These are phyloP conservation scores for Ceratoteleas bidentatus DNA, from an alignment of 1,140 invertebrate genomes.

Conservation along the genomic window DNA sequence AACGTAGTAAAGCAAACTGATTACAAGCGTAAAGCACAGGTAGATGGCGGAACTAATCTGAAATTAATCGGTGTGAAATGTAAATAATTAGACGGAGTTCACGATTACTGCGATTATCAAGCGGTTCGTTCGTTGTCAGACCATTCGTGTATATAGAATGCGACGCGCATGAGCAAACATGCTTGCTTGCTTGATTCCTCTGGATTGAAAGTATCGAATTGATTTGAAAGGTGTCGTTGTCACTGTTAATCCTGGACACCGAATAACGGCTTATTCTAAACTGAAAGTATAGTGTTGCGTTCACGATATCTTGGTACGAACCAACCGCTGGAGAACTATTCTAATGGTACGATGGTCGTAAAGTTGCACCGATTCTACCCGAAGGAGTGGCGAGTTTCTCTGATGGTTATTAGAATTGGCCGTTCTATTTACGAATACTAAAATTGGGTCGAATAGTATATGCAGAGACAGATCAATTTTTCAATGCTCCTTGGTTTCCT, in stretches of 20 bases:
- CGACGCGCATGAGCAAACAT: conserved; percentile 28
- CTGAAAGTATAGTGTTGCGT: background rate
- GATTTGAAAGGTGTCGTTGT: conserved; percentile 2
- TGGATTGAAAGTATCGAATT: conserved; percentile 15
- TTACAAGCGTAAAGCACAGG: conserved; percentile 50
- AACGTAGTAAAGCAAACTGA: conserved; percentile 51
- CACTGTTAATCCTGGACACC: conserved; percentile 17
- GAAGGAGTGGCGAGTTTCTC: too few species aligned
- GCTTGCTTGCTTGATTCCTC: conserved; percentile 26
- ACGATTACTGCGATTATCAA: conserved; percentile 53
- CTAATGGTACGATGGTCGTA: conserved; percentile 12
- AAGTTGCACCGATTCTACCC: conserved; percentile 7
- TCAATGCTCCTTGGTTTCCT: too few species aligned
- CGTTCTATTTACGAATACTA: too few species aligned
- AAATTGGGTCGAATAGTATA: too few species aligned
- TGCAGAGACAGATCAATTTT: too few species aligned
- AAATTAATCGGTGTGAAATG: conserved; percentile 63
- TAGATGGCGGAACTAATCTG: conserved; percentile 43
- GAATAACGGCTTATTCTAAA: background rate
- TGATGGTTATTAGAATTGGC: too few species aligned
- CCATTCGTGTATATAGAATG: conserved; percentile 30
- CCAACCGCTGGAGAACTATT: conserved; percentile 23
- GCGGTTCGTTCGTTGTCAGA: conserved; percentile 48
- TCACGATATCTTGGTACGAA: conserved; percentile 24
- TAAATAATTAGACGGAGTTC: conserved; percentile 67